phyloP scores from a whole-genome alignment of 2,888 invertebrate species.

The Andrena praecox region DNA sequence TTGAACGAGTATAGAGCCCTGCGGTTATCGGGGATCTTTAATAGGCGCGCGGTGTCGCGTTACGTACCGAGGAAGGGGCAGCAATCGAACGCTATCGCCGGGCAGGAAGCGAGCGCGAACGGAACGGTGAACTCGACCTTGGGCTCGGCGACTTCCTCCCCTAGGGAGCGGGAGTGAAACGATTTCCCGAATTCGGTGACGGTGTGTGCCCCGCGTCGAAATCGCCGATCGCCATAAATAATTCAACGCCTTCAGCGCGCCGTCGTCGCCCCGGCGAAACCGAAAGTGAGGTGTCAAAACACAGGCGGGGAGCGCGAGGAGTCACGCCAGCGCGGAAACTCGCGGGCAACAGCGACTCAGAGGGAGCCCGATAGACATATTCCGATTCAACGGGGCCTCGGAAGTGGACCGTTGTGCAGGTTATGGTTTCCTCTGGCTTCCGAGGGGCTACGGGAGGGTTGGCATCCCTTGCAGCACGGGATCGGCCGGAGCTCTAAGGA shows the following conservation, averaged over 20 bases:
- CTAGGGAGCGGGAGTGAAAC: neutral
- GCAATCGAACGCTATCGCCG: neutral
- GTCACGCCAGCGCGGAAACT: slow-evolving; percentile 35
- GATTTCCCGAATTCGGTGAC: slow-evolving; percentile 5
- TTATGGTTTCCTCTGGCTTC: slow-evolving; percentile 79
- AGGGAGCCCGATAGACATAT: slow-evolving; percentile 47
- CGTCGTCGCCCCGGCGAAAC: slow-evolving; percentile 26
- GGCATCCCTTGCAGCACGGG: slow-evolving; percentile 67
- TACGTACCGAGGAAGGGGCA: neutral
- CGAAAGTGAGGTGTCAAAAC: slow-evolving; percentile 43
- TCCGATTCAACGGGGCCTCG: slow-evolving; percentile 65
- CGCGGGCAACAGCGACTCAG: neutral
- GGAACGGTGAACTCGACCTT: slow-evolving; percentile 30
- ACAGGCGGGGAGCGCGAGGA: slow-evolving; percentile 23
- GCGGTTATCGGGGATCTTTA: too few species aligned
- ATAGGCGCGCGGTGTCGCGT: too few species aligned
- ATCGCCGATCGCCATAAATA: slow-evolving; percentile 44
- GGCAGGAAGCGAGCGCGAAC: slow-evolving; percentile 4
- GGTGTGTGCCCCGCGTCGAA: slow-evolving; percentile 4
- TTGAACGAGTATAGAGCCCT: neutral
- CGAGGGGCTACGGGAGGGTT: slow-evolving; percentile 62
- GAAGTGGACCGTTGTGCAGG: slow-evolving; percentile 81
- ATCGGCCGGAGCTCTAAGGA: slow-evolving; percentile 58
- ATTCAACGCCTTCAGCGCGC: slow-evolving; percentile 46
- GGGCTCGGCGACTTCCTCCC: neutral